A percentile compares a stretch with the other conserved stretches of the same genome.
Conservation (phyloP, 2,113 vertebrate genomes). For the Cervus canadensis region DNA sequence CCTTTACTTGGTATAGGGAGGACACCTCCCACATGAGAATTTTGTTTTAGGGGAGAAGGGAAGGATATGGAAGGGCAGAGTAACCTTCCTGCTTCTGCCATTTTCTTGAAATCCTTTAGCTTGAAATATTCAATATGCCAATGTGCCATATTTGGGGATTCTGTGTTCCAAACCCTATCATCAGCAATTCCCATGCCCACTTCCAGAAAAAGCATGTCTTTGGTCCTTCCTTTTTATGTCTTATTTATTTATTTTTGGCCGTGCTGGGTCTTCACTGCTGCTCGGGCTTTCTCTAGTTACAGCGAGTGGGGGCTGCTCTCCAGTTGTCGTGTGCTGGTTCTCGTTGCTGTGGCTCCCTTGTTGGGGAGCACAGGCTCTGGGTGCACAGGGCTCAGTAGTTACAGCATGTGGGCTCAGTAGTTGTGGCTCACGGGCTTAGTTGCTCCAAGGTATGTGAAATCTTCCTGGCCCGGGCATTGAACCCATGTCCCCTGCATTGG, state of each 20-base stretch:
- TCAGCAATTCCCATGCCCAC: neutral
- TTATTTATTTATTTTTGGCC: neutral
- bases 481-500: neutral
- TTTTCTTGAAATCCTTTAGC: neutral
- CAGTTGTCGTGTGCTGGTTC: fast-evolving
- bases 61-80: neutral
- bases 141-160: neutral
- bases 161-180: neutral
- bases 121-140: neutral
- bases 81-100: neutral
- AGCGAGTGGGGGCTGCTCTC: fast-evolving
- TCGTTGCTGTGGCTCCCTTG: neutral
- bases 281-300: neutral
- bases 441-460: neutral
- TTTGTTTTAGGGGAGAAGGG: neutral
- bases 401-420: neutral
- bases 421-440: neutral
- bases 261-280: neutral
- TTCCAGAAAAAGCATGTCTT: neutral
- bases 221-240: neutral
- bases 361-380: fast-evolving
- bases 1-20: neutral
- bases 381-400: neutral
- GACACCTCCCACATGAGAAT: neutral
- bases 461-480: neutral